Base-by-base conservation (phyloP, 2,888 invertebrate genomes). In the Hyppa rectilinea region DNA sequence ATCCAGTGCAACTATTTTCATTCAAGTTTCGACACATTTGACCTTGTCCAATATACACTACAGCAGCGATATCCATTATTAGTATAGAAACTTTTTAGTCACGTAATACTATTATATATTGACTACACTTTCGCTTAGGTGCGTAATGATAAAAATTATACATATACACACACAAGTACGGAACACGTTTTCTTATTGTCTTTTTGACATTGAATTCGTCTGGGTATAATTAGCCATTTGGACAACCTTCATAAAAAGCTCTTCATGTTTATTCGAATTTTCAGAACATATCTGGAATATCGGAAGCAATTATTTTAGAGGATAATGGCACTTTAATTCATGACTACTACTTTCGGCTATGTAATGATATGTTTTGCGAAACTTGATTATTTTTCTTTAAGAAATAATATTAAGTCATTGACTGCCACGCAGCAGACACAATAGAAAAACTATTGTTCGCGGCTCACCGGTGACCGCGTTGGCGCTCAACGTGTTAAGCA, bases 21-120 rank as follows among this genome's bases (percentile, higher is more conserved):
- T 76, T 62, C 20, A 76, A 75, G 82, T 91, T 90, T 89, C 88
- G 80, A 82, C 85, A 88, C 85, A 63, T 63, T 52, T 86, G 88
- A 92, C 93, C 93, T 93, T 93, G 92, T 88, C 87, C 90, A 88
- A 90, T 82, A 85, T 88, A 88, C 81, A 78, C 70, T 62, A 77
- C 78, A 76, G 78, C 76, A 79, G 73, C 82, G 81, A 83, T 87
- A 90, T 84, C 87, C 85, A 86, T 83, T 87, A 83, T 80, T 80
- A 82, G 84, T 87, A 82, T 87, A 88, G 86, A 85, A 82, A 82
- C 80, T 86, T 85, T 81, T 87, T 81, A 81, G 90, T 91, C 91
- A 93, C 93, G 93, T 92, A 88, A 85, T 88, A 75, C 87, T 88
- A 77, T n/a, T n/a, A n/a, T n/a, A n/a, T n/a, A n/a, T 75, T 79